Evolutionary conservation across 2,888 invertebrate genomes (phyloP), one percentile per base, ranked within the genome.

Genomic region (Ischnura elegans): DNA sequence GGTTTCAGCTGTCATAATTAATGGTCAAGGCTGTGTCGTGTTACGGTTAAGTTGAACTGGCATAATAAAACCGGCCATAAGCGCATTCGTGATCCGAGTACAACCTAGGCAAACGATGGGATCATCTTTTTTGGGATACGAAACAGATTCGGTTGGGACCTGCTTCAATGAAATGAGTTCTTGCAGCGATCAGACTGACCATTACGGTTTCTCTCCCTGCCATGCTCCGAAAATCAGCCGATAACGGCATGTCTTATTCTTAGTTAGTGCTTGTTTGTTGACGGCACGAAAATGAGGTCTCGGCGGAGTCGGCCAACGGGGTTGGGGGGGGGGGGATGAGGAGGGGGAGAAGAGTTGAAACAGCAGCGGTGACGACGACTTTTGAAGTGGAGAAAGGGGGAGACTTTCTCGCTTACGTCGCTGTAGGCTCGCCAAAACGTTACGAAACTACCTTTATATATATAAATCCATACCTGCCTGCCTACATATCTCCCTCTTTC

Each of bases 321-420:
- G 16, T 25, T 25, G 61, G 0, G 25, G 21, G 5, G 25, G 19
- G 25, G 25, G 61, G 61, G 25, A 61, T 0, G 2, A 25, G 61
- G 4, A n/a, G 51, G 61, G 10, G n/a, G n/a, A 10, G 90, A n/a
- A 10, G 43, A 25, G 21, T 25, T 42, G 61, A 61, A 21, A 61
- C 19, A 36, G 87, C 5, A 76, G 76, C n/a, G 16, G 36, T 36
- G 76, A 76, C 51, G 87, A 36, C 42, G 42, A n/a, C 19, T 51
- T 55, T 36, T 29, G 61, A 66, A 66, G 13, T 6, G 51, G 87
- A 61, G 66, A 90, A 90, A 66, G 90, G 90, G 61, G 43, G 45
- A 55, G 90, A 90, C 90, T 90, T 90, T 90, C 90, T 43, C 90
- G 90, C 90, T 90, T 90, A 61, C 90, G 61, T 90, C 42, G 90